Conservation (phyloP, 2,888 invertebrate species). For the Lissonota sp. region DNA sequence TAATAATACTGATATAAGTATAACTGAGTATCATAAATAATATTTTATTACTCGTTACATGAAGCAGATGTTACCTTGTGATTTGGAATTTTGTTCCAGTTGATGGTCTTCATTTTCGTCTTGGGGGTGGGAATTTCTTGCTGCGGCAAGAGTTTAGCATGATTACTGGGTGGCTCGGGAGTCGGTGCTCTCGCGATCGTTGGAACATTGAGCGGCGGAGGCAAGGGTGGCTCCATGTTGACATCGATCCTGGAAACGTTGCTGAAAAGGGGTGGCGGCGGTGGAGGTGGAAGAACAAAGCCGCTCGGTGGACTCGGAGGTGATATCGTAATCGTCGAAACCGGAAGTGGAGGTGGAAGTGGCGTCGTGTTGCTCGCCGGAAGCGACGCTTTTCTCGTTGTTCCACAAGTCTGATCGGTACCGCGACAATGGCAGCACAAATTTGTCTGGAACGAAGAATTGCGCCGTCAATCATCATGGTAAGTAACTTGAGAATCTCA, state of each 20-base stretch:
- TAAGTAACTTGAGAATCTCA: too few relatives aligned
- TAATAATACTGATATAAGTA: too few relatives aligned
- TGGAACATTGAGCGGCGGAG: slow-evolving; percentile 83
- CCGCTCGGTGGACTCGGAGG: slow-evolving; percentile 79
- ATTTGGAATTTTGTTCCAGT: slow-evolving; percentile 98
- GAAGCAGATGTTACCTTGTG: slow-evolving; percentile 87
- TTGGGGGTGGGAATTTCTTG: slow-evolving; percentile 97
- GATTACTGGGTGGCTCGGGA: slow-evolving; percentile 77
- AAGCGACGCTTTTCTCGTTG: slow-evolving; percentile 80
- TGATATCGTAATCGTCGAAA: slow-evolving; percentile 72
- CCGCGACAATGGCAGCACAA: slow-evolving; percentile 83
- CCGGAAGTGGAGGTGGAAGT: slow-evolving; percentile 85
- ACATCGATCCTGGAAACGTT: slow-evolving; percentile 72
- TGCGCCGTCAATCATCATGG: too few relatives aligned
- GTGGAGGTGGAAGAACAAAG: slow-evolving; percentile 78
- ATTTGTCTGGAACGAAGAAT: slow-evolving; percentile 77
- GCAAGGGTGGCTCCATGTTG: slow-evolving; percentile 76
- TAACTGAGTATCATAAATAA: too few relatives aligned
- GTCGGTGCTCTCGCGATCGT: slow-evolving; percentile 79
- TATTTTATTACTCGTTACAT: neutral
- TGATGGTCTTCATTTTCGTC: slow-evolving; percentile 98
- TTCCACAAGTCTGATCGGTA: slow-evolving; percentile 78
- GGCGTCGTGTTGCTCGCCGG: slow-evolving; percentile 83
- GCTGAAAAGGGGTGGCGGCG: slow-evolving; percentile 81
- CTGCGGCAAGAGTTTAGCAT: slow-evolving; percentile 90